A percentile compares a stretch with the other conserved stretches of the same genome.
Evolutionary conservation across 2,797 vertebrate genomes (phyloP).

Genomic region (Xenops minutus): DNA sequence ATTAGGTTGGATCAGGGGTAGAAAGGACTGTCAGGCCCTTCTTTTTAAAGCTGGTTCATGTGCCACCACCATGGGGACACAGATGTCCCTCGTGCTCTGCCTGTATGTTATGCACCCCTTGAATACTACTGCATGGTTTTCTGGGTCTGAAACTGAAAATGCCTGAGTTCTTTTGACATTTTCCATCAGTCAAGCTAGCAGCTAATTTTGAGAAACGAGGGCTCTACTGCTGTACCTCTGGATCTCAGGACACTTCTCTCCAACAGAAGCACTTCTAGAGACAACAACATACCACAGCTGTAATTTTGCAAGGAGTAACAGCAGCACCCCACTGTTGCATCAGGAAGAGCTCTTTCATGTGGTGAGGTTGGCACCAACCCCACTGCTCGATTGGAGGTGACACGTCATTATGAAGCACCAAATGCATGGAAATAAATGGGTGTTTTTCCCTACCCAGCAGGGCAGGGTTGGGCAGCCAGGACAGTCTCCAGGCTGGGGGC

Average conservation of each 20-base stretch:
- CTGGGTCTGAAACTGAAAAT: neutral
- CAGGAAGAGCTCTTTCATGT: neutral
- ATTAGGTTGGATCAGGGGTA: neutral
- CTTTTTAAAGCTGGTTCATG: neutral
- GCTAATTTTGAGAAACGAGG: neutral
- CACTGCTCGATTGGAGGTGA: fast-evolving
- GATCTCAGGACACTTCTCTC: neutral
- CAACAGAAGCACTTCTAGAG: neutral
- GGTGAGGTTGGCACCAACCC: neutral
- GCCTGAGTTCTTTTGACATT: neutral
- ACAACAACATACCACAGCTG: neutral
- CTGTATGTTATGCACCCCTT: neutral
- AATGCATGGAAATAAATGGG: neutral
- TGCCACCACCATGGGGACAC: neutral
- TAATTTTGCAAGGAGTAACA: neutral
- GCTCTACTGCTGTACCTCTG: neutral
- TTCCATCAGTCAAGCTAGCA: neutral
- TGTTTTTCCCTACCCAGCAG: neutral
- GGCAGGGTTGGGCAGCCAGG: neutral
- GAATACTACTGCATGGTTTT: neutral
- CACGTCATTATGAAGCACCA: neutral
- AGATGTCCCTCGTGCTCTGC: neutral
- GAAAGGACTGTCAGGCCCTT: neutral
- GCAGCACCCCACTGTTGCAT: neutral
- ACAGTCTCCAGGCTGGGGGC: neutral